Percentiles rank a stretch among this genome's conserved stretches.
Conservation (phyloP, 1,140 invertebrate genomes). For the Brachionus rubens region DNA sequence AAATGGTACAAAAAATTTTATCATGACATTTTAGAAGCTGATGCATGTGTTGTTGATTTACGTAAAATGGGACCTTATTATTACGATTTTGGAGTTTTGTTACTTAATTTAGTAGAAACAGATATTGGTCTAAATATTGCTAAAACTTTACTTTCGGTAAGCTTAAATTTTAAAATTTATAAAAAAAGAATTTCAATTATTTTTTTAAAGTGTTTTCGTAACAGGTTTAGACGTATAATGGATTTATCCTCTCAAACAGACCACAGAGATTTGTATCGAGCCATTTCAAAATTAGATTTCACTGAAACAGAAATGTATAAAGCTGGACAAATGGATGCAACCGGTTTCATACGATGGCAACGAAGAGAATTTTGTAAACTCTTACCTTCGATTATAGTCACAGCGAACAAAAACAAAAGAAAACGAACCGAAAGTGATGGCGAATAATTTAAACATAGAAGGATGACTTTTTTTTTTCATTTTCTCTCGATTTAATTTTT, state of each 20-base stretch:
- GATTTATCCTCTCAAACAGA: slow-evolving; percentile 39
- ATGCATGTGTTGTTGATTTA: slow-evolving; percentile 42
- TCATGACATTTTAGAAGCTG: slow-evolving; percentile 45
- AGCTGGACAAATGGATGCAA: slow-evolving; percentile 33
- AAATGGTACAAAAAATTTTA: slow-evolving; percentile 47
- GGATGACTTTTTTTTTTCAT: neutral
- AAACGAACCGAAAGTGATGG: slow-evolving; percentile 36
- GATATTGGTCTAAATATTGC: slow-evolving; percentile 33
- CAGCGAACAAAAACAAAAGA: slow-evolving; percentile 34
- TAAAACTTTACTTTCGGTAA: slow-evolving; percentile 21
- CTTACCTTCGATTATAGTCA: slow-evolving; percentile 36
- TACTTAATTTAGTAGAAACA: slow-evolving; percentile 26
- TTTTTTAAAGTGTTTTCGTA: slow-evolving; percentile 34
- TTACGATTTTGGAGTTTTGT: slow-evolving; percentile 40
- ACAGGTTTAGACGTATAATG: slow-evolving; percentile 44
- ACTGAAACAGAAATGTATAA: slow-evolving; percentile 43
- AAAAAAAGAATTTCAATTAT: neutral
- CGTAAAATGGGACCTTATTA: slow-evolving; percentile 46
- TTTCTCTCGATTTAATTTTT: no score
- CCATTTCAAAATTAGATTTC: slow-evolving; percentile 34
- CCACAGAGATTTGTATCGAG: slow-evolving; percentile 42
- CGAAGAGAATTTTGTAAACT: slow-evolving; percentile 45
- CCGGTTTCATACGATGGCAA: slow-evolving; percentile 32
- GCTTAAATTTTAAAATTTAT: no score
- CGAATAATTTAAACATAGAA: neutral